Evolutionary conservation across 2,797 vertebrate species (phyloP).

Genomic region (Siniperca undulata): DNA sequence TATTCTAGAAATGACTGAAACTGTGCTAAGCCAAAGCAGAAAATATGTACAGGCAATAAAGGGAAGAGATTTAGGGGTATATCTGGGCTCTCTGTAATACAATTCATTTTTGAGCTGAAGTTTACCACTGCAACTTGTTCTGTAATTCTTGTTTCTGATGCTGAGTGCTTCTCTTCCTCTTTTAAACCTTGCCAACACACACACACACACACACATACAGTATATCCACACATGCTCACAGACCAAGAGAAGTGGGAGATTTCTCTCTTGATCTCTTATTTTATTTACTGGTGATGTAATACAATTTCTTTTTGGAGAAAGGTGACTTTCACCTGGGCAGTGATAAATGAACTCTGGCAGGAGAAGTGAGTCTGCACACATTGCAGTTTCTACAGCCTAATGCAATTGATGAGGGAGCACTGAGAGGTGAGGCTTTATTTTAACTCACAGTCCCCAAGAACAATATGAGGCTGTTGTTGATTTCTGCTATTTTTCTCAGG

Average conservation of each 20-base stretch:
- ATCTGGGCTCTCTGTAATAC: conserved; percentile 10
- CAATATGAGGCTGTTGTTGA: conserved; percentile 28
- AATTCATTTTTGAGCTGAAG: conserved; percentile 16
- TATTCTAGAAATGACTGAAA: conserved; percentile 35
- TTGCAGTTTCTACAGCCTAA: conserved; percentile 66
- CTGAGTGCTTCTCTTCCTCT: neutral
- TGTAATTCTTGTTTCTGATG: conserved; percentile 11
- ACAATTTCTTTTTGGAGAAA: conserved; percentile 51
- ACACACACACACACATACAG: neutral
- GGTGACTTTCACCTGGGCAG: conserved; percentile 67
- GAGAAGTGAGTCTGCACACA: conserved; percentile 60
- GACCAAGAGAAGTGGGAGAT: conserved; percentile 6
- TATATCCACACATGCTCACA: neutral
- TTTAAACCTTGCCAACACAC: neutral
- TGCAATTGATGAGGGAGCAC: conserved; percentile 65
- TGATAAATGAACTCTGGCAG: conserved; percentile 72
- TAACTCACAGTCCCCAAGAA: conserved; percentile 27
- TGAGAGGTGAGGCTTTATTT: conserved; percentile 55
- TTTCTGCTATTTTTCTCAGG: conserved; percentile 1
- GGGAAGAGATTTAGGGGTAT: conserved; percentile 23
- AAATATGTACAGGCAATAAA: conserved; percentile 41
- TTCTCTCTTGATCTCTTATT: conserved; percentile 51
- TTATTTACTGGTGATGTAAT: conserved; percentile 64
- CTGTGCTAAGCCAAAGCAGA: conserved; percentile 1
- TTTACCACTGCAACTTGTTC: conserved; percentile 20